Evolutionary conservation across 2,888 invertebrate genomes (phyloP), one percentile per base, ranked within the genome.

Genomic region (Drosophila mayaguana): DNA sequence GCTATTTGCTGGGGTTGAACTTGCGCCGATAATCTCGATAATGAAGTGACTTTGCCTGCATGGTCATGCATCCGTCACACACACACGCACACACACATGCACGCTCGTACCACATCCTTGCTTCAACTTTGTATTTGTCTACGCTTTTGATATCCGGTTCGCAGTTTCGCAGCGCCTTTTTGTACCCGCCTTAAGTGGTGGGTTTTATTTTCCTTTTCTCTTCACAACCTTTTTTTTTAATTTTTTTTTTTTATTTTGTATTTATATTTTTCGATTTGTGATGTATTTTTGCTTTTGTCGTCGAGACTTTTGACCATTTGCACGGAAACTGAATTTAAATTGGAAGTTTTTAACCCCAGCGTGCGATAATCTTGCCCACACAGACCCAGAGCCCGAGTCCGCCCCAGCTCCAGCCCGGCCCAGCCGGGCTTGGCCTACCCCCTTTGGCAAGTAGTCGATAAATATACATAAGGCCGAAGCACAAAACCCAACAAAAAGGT

Each of bases 261-360:
- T 51, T 70, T 54, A 55, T 57, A 56, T 50, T 60, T 61, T 75
- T 62, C 64, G 42, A 64, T 66, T 69, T 88, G 68, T 69, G 66
- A 38, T 67, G 56, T 80, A 59, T 77, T 67, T 82, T 60, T 65
- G 66, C 83, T 70, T 78, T 74, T 72, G 88, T 84, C 72, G 83
- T 57, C 74, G 78, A 87, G 90, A 87, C 90, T 89, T 90, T 90
- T 86, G 86, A 90, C 86, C 86, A 81, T 90, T 85, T 86, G 91
- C 90, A 89, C 91, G 91, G 91, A 90, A 91, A 91, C 91, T 89
- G 89, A 90, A 90, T 90, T 89, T 91, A 91, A 90, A 90, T 90
- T 90, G 89, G 80, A 91, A 81, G 89, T 81, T 90, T 91, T 91
- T 90, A 90, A 90, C 90, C 86, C 86, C 89, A 81, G 75, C 85